Base-by-base conservation (phyloP, 2,113 vertebrate genomes). In the Paramisgurnus dabryanus region DNA sequence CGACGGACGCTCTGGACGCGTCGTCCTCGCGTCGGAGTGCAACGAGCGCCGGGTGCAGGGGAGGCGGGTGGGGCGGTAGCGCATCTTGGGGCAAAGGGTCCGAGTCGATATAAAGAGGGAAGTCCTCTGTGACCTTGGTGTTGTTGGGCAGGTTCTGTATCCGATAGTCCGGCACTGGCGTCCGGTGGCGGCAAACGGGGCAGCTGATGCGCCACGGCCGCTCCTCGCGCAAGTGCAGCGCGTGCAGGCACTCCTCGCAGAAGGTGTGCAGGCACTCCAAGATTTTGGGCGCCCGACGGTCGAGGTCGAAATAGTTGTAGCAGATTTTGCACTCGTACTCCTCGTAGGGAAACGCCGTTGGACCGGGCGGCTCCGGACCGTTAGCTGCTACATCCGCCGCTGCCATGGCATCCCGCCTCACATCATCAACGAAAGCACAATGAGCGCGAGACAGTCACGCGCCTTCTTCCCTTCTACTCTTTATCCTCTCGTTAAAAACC, bases 321-420 rank as follows among this genome's bases (percentile, higher is more conserved):
- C 96, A 98, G 87, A 98, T 96, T 85, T 97, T 97, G 89, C 96
- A 97, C 80, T 97, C 96, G 86, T 95, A 96, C 88, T 97, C 96
- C 90, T 96, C 96, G 50, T 94, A 94, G 50, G 88, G 91, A n/a
- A 92, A 86, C 45, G 82, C 85, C 12, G 85, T 79, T 80, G 74
- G 90, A 11, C 86, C 86, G 53, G 86, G 88, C 76, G 89, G 87
- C 39, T 90, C 89, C 82, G 85, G 85, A 80, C 85, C 88, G 87
- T 27, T 82, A 2, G 87, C 64, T 70, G 89, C 84, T 82, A 87
- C n/a, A 68, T 91, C 90, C 88, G 90, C 91, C 88, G 92, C 94
- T 87, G 94, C 94, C 95, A 96, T 96, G 88, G 92, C 95, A 92
- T 93, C 91, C 92, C 88, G 41, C 83, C 88, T 92, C 91, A 91